Conservation (phyloP, 2,113 vertebrate genomes). For the Erythrocercus mccallii region DNA sequence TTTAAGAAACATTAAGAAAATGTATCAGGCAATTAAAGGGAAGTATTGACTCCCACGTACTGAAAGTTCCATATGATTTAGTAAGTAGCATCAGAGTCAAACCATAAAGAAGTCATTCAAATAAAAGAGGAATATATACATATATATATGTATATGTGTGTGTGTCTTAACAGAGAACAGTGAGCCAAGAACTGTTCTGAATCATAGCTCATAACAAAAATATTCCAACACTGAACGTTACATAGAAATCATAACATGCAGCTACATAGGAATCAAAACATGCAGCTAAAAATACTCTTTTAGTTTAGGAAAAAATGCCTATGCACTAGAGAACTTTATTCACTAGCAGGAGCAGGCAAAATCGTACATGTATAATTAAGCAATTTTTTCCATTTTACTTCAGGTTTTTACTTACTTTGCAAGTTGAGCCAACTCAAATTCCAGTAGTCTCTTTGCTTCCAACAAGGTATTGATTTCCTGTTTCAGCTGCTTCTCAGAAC, state of each 20-base stretch:
- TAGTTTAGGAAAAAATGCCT: slow-evolving; percentile 4
- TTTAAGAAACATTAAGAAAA: not conserved
- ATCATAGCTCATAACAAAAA: slow-evolving; percentile 10
- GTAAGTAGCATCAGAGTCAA: not conserved
- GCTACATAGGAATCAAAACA: slow-evolving; percentile 19
- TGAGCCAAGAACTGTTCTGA: not conserved
- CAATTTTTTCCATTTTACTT: slow-evolving; percentile 1
- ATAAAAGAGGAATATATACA: not conserved
- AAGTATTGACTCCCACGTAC: not conserved
- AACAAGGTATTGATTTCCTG: slow-evolving; percentile 92
- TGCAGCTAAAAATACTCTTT: slow-evolving; percentile 10
- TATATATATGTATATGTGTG: rapidly evolving
- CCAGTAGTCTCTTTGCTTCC: slow-evolving; percentile 92
- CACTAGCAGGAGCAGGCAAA: not conserved
- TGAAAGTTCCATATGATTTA: not conserved
- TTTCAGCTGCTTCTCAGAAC: slow-evolving; percentile 95
- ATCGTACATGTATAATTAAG: not conserved
- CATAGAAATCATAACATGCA: not conserved
- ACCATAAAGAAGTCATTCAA: not conserved
- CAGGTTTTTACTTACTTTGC: slow-evolving; percentile 84
- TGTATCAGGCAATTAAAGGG: not conserved
- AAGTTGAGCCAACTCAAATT: slow-evolving; percentile 95
- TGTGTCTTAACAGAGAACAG: not conserved
- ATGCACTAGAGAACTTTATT: not conserved
- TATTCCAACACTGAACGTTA: not conserved